Evolutionary conservation across 2,113 vertebrate species (phyloP), one percentile per base, ranked within the genome.

Genomic region (Labeo rohita): DNA sequence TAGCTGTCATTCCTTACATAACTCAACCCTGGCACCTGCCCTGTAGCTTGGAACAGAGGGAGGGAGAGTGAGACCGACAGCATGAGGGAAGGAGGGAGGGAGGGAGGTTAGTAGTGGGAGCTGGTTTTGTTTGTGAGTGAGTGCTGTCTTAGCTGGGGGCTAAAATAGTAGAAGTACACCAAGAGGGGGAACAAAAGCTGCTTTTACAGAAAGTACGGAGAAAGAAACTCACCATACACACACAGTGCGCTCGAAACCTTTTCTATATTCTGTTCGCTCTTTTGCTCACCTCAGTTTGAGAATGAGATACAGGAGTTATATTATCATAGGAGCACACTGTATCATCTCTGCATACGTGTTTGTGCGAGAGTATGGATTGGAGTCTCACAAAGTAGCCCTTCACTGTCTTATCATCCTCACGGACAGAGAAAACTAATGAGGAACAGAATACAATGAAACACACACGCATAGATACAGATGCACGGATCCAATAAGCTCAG

Each of bases 371-470:
- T 91, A 93, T 91, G 89, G 89, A 88, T 91, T 93, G 92, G 91
- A 91, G 90, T 92, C 92, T 90, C 90, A 93, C 91, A 93, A 92
- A 93, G 90, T 88, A 91, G 89, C 89, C 91, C 91, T 92, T 92
- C 92, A 93, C 91, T 89, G 90, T 93, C 91, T 93, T 93, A 93
- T 94, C 93, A 92, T 90, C 88, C 91, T 90, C 23, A 50, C 90
- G 89, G 90, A 90, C 90, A 92, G 90, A 90, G 90, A 70, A 52
- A 93, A 91, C 91, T 94, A 94, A 94, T 93, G 92, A 94, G 92
- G 90, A 93, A 90, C 89, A 83, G 90, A 23, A 87, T 87, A 89
- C 87, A 88, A 89, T 88, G 88, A 86, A 84, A 76, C 86, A 10
- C 88, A 9, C 87, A 92, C 92, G 49, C 70, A 81, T 80, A 80